Conservation (phyloP, 2,888 invertebrate species). For the Cryptus viduatorius region DNA sequence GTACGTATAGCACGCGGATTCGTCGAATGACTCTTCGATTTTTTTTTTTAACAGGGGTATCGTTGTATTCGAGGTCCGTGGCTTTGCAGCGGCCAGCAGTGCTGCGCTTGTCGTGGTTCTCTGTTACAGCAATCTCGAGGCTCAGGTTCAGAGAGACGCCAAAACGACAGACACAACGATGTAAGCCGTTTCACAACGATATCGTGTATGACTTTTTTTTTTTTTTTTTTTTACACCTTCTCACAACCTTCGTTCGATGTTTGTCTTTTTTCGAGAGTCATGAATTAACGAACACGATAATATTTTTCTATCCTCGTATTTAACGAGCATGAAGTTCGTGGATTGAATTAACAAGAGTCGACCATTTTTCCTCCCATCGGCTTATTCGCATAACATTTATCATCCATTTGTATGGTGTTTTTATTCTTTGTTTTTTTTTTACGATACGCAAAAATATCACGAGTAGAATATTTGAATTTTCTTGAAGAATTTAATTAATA, state of each 20-base stretch:
- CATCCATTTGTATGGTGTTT: not conserved
- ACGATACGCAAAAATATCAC: slow-evolving; percentile 17
- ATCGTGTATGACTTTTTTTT: not conserved
- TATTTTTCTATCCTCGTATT: slow-evolving; percentile 35
- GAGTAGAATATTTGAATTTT: not conserved
- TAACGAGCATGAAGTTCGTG: slow-evolving; percentile 45
- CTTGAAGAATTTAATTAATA: not conserved
- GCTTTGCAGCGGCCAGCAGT: slow-evolving; percentile 83
- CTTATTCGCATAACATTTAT: not conserved
- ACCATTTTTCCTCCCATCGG: slow-evolving; percentile 1
- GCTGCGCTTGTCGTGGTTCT: slow-evolving; percentile 81
- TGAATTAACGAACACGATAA: not conserved
- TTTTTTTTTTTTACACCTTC: slow-evolving; percentile 32
- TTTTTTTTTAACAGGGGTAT: slow-evolving; percentile 78
- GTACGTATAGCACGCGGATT: not conserved
- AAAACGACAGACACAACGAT: slow-evolving; percentile 56
- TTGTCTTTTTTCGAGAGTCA: slow-evolving; percentile 9
- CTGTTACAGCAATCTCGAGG: slow-evolving; percentile 81
- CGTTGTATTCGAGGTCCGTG: slow-evolving; percentile 81
- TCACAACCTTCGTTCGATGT: not conserved
- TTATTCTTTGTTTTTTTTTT: not conserved
- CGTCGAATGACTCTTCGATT: slow-evolving; percentile 1
- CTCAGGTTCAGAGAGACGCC: slow-evolving; percentile 77
- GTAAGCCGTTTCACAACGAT: slow-evolving; percentile 54
- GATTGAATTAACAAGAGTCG: not conserved